phyloP scores from a whole-genome alignment of 2,888 invertebrate genomes.

The Cepaea hortensis region DNA sequence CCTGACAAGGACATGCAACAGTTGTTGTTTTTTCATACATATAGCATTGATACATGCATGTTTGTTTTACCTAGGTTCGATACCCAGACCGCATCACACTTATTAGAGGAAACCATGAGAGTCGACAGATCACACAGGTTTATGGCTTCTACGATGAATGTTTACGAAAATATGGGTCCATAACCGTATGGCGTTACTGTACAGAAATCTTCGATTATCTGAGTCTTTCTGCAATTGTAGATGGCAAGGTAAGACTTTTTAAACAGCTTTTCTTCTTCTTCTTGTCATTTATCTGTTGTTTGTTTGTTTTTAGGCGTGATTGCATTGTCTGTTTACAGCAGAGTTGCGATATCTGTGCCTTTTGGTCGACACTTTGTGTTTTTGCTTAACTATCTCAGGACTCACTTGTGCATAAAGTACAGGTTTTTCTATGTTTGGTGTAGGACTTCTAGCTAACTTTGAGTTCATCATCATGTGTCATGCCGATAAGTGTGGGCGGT shows the following conservation, averaged over 20 bases:
- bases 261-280: not conserved
- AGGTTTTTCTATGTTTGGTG: too few relatives aligned
- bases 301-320: not conserved
- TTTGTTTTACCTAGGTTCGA: slow-evolving; percentile 84
- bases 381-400: too few relatives aligned
- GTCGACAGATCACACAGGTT: slow-evolving; percentile 98
- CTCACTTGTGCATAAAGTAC: too few relatives aligned
- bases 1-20: too few relatives aligned
- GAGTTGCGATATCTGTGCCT: not conserved
- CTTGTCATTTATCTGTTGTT: not conserved
- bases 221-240: slow-evolving; percentile 96
- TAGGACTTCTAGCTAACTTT: too few relatives aligned
- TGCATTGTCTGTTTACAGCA: not conserved
- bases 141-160: slow-evolving; percentile 99
- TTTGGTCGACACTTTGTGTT: too few relatives aligned
- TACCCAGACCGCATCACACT: slow-evolving; percentile 99
- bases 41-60: too few relatives aligned
- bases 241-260: slow-evolving; percentile 83
- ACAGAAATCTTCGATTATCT: slow-evolving; percentile 99
- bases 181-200: slow-evolving; percentile 99
- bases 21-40: too few relatives aligned
- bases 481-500: too few relatives aligned
- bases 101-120: slow-evolving; percentile 99
- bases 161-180: slow-evolving; percentile 97
- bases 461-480: too few relatives aligned